These are phyloP conservation scores for Daubentonia madagascariensis DNA, from an alignment of 2,113 vertebrate species.

Conservation along the genomic window DNA sequence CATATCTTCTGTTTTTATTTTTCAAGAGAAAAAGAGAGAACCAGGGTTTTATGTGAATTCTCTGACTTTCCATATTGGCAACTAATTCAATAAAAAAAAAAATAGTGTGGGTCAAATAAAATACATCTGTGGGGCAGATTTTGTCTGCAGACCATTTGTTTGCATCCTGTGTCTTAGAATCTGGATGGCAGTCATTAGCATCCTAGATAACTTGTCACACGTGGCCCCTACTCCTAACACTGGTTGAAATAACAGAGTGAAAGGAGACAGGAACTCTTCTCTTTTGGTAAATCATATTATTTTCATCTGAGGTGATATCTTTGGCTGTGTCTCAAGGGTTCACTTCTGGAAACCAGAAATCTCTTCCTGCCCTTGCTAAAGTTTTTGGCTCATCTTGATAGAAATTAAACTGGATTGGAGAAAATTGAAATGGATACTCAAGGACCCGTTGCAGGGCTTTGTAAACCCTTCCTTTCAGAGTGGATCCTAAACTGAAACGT, in stretches of 20 bases:
- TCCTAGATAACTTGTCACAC: slow-evolving; percentile 9
- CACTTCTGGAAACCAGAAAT: slow-evolving; percentile 46
- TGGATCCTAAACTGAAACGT: not conserved
- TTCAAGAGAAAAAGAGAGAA: not conserved
- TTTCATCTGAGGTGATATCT: slow-evolving; percentile 38
- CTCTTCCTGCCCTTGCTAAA: not conserved
- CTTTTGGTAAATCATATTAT: slow-evolving; percentile 26
- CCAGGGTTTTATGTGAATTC: not conserved
- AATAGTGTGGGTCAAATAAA: slow-evolving; percentile 1
- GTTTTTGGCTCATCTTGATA: slow-evolving; percentile 1
- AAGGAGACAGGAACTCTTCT: not conserved
- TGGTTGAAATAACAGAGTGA: not conserved
- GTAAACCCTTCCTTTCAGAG: not conserved
- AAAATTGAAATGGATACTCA: slow-evolving; percentile 6
- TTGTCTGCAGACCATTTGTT: not conserved
- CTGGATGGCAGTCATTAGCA: not conserved
- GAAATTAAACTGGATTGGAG: slow-evolving; percentile 25
- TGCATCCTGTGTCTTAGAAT: not conserved
- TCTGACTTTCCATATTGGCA: slow-evolving; percentile 1
- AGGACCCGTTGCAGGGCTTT: not conserved
- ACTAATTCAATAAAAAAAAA: not conserved
- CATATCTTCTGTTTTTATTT: not conserved
- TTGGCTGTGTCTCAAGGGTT: not conserved
- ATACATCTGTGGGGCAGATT: slow-evolving; percentile 25
- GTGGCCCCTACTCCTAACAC: not conserved